These are phyloP conservation scores for Clusia tigrina DNA, from an alignment of 2,888 invertebrate genomes.

Conservation along the genomic window DNA sequence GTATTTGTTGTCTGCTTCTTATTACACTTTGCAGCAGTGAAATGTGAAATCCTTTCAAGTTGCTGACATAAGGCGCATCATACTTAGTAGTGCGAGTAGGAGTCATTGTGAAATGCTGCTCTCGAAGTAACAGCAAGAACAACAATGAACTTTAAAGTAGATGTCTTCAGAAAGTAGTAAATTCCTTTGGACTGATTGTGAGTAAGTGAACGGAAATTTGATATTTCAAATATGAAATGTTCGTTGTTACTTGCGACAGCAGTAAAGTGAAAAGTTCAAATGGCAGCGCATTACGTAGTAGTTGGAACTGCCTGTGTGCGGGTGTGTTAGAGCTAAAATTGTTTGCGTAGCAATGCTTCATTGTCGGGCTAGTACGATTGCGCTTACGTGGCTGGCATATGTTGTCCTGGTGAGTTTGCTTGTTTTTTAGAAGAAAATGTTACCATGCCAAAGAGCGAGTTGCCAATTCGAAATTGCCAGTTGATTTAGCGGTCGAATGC, in stretches of 20 bases:
- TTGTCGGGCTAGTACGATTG: constrained; percentile 11
- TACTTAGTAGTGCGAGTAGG: background rate
- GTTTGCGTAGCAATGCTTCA: constrained; percentile 12
- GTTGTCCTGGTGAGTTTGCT: background rate
- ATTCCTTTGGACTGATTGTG: constrained; percentile 7
- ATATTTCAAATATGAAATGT: constrained; percentile 22
- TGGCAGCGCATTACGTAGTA: background rate
- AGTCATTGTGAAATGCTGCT: background rate
- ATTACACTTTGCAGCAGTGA: constrained; percentile 1
- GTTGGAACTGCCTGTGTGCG: constrained; percentile 7
- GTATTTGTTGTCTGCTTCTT: background rate
- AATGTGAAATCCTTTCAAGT: constrained; percentile 20
- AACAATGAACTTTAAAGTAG: background rate
- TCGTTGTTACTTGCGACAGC: background rate
- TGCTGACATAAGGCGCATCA: constrained; percentile 14
- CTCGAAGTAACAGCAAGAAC: constrained; percentile 5
- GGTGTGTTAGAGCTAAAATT: background rate
- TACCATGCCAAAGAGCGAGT: too few species aligned
- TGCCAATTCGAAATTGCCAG: too few species aligned
- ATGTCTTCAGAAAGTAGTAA: background rate
- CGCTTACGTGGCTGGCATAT: constrained; percentile 7
- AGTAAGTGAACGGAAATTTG: constrained; percentile 21
- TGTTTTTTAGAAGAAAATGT: background rate
- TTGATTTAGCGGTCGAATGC: too few species aligned
- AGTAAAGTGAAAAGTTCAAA: background rate